These are phyloP conservation scores for Montipora foliosa DNA, from an alignment of 64 coral and sea anemone genomes.

Conservation along the genomic window DNA sequence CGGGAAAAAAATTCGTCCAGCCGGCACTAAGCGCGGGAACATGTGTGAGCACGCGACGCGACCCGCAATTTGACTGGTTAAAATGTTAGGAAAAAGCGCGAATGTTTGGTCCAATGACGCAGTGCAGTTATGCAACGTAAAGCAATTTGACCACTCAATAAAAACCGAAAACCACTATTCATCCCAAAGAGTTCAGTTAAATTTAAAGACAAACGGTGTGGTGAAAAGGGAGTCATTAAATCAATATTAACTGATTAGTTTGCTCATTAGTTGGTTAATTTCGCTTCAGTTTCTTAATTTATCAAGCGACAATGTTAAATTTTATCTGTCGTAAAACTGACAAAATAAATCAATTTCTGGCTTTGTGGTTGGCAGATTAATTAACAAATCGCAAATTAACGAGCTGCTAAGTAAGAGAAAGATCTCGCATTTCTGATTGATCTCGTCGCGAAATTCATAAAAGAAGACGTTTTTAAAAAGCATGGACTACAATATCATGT, in stretches of 20 bases:
- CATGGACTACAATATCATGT: background rate
- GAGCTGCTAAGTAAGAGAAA: background rate
- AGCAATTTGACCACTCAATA: background rate
- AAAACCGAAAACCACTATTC: background rate
- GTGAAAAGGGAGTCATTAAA: background rate
- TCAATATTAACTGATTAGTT: background rate
- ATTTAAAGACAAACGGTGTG: background rate
- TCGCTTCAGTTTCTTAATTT: background rate
- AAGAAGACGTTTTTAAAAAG: background rate
- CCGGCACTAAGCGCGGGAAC: background rate
- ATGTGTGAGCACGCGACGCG: no score
- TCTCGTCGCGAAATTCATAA: background rate
- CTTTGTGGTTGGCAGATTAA: slow-evolving; percentile 2
- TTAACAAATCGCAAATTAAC: slow-evolving; percentile 24
- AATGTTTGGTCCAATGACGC: background rate
- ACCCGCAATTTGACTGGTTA: background rate
- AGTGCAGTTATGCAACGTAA: background rate
- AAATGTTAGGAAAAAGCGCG: background rate
- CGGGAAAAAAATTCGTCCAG: background rate
- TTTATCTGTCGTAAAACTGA: background rate
- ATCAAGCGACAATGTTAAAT: background rate
- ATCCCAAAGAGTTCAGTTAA: background rate
- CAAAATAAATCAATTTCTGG: background rate
- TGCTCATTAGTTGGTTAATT: background rate
- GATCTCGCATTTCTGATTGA: background rate